Evolutionary conservation across 2,113 vertebrate genomes (phyloP).

Genomic region (Lasiurus borealis): DNA sequence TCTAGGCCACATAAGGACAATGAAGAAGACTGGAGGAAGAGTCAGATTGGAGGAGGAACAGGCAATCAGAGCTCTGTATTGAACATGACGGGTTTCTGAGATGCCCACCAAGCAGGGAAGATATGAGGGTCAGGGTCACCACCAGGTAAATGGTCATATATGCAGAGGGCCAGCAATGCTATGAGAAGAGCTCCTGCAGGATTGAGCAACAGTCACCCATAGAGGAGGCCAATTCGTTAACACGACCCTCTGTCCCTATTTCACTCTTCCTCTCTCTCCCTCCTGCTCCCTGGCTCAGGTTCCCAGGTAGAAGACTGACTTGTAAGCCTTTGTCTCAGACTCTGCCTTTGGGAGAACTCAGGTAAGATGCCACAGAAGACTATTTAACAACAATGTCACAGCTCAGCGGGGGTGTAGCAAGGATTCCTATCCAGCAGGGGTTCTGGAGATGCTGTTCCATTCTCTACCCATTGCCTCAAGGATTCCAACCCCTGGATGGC

Average conservation of each 20-base stretch:
- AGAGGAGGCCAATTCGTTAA: not conserved
- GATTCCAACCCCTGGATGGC: not conserved
- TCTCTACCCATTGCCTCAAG: not conserved
- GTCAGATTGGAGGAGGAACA: not conserved
- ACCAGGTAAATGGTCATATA: not conserved
- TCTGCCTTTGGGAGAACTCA: not conserved
- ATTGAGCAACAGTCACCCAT: not conserved
- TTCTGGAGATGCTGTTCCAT: not conserved
- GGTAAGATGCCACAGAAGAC: no score
- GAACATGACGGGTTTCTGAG: not conserved
- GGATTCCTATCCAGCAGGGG: not conserved
- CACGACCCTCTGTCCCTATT: fast-evolving
- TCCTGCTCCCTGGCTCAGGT: not conserved
- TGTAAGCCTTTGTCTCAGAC: not conserved
- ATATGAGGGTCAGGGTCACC: not conserved
- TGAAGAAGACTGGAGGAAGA: not conserved
- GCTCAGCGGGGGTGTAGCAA: not conserved
- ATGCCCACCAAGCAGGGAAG: not conserved
- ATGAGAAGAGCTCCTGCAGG: not conserved
- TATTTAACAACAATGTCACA: not conserved
- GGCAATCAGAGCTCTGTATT: not conserved
- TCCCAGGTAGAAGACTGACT: not conserved
- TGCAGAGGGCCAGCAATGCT: not conserved
- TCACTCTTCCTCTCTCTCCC: not conserved
- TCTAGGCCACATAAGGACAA: not conserved